Conservation (phyloP, 2,113 vertebrate species). For the Zootoca vivipara region DNA sequence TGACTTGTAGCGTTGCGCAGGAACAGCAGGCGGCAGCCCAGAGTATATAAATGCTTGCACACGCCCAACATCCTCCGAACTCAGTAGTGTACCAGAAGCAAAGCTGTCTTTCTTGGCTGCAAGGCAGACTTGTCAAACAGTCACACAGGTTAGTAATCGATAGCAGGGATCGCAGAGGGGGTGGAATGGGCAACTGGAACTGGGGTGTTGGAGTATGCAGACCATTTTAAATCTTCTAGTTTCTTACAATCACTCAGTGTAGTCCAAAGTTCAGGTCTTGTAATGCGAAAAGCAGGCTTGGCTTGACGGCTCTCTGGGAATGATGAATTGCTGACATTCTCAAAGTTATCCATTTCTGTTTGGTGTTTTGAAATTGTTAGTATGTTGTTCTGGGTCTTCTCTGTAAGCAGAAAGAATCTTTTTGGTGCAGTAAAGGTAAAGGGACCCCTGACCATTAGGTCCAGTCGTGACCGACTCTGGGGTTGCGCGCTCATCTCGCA, state of each 20-base stretch:
- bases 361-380: too few species aligned
- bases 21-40: not conserved
- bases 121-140: not conserved
- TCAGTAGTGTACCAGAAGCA: not conserved
- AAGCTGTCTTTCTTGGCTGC: not conserved
- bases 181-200: not conserved
- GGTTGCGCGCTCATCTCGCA: too few species aligned
- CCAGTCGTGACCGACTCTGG: too few species aligned
- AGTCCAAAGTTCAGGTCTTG: not conserved
- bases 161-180: not conserved
- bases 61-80: not conserved
- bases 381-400: too few species aligned
- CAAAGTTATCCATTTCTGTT: too few species aligned
- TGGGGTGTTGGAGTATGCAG: not conserved
- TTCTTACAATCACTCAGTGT: not conserved
- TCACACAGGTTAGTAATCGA: not conserved
- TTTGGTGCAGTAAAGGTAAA: not conserved
- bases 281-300: too few species aligned
- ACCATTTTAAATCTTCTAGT: not conserved
- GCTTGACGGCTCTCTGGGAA: too few species aligned
- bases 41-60: not conserved
- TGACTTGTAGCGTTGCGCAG: not conserved
- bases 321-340: too few species aligned
- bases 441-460: not conserved
- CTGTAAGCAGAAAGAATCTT: too few species aligned